Evolutionary conservation across 1,140 invertebrate genomes (phyloP).

Genomic region (Xylocopa sonorina): DNA sequence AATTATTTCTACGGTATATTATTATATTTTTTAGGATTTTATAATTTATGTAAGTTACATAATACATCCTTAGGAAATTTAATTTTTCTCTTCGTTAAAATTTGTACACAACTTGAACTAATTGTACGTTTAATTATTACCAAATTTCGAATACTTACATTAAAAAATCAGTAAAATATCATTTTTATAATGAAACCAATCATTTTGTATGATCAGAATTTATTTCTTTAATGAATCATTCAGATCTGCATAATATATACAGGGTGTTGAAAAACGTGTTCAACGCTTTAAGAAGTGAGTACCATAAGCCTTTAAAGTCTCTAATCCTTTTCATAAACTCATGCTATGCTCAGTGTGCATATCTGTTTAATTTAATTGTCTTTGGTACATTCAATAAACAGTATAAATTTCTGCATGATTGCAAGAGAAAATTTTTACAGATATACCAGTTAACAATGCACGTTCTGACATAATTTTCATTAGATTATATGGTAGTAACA

Average conservation of each 20-base stretch:
- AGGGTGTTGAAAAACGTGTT: no score
- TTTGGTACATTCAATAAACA: slow-evolving; percentile 8
- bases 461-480: slow-evolving; percentile 39
- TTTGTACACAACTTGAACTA: not conserved
- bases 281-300: no score
- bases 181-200: not conserved
- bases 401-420: slow-evolving; percentile 29
- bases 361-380: slow-evolving; percentile 50
- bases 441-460: slow-evolving; percentile 53
- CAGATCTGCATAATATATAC: no score
- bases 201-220: no score
- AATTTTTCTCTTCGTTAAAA: not conserved
- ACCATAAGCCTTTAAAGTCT: no score
- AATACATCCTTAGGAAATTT: not conserved
- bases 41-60: not conserved
- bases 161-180: not conserved
- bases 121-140: not conserved
- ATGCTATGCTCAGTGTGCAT: no score
- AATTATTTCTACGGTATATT: slow-evolving; percentile 16
- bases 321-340: no score
- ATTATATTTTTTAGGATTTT: slow-evolving; percentile 6
- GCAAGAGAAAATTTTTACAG: slow-evolving; percentile 56
- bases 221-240: no score
- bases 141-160: not conserved
- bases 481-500: slow-evolving; percentile 54